Evolutionary conservation across 2,888 invertebrate species (phyloP).

Genomic region (Doris montereyensis): DNA sequence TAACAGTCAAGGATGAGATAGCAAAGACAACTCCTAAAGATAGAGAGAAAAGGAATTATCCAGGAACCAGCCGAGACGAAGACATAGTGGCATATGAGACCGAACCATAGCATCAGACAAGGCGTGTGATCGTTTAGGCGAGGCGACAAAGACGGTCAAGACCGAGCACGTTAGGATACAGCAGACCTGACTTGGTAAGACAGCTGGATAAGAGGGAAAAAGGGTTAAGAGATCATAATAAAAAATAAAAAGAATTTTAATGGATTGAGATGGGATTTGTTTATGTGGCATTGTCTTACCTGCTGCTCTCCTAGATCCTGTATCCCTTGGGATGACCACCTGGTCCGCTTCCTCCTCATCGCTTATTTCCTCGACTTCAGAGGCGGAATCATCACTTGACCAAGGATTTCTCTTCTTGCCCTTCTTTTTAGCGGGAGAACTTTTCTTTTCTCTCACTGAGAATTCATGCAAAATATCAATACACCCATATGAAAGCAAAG

Average conservation of each 20-base stretch:
- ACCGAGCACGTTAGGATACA: too few relatives aligned
- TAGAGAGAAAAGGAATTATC: too few relatives aligned
- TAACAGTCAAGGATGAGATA: too few relatives aligned
- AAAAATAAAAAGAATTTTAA: neutral
- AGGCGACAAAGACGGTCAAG: too few relatives aligned
- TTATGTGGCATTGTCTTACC: slow-evolving; percentile 31
- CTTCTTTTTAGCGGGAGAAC: slow-evolving; percentile 51
- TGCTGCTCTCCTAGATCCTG: slow-evolving; percentile 51
- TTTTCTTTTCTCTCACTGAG: slow-evolving; percentile 27
- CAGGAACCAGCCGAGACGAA: too few relatives aligned
- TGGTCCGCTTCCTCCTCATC: slow-evolving; percentile 43
- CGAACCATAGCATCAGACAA: too few relatives aligned
- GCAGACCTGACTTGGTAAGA: too few relatives aligned
- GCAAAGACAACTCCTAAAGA: too few relatives aligned
- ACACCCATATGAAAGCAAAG: neutral
- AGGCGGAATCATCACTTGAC: slow-evolving; percentile 50
- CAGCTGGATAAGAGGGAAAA: too few relatives aligned
- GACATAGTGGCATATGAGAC: too few relatives aligned
- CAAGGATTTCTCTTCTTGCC: slow-evolving; percentile 71
- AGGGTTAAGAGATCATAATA: neutral
- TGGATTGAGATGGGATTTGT: neutral
- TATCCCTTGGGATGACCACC: slow-evolving; percentile 43
- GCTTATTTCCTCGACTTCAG: slow-evolving; percentile 47
- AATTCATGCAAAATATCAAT: neutral
- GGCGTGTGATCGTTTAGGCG: too few relatives aligned